Evolutionary conservation across 2,888 invertebrate species (phyloP).

Genomic region (Gisinianus flammeolus): DNA sequence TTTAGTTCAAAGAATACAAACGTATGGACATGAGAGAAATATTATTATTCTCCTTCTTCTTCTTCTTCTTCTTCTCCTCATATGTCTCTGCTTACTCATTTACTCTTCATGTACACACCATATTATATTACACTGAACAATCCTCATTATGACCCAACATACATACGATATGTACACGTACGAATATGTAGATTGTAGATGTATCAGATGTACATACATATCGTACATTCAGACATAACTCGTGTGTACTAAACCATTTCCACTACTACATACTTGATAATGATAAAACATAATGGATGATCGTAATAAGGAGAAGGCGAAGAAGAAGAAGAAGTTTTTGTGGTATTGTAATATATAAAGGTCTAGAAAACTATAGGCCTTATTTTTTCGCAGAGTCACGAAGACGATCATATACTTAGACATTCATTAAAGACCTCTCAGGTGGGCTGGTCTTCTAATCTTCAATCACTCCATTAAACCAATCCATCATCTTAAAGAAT

Average conservation of each 20-base stretch:
- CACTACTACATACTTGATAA: neutral
- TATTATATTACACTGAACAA: neutral
- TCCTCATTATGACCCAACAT: neutral
- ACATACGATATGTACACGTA: too few species aligned
- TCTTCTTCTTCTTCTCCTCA: neutral
- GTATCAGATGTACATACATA: too few species aligned
- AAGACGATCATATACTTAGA: slow-evolving; percentile 37
- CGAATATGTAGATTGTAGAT: too few species aligned
- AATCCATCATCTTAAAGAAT: slow-evolving; percentile 52
- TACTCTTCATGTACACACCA: neutral
- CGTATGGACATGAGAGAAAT: neutral
- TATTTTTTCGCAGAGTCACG: slow-evolving; percentile 50
- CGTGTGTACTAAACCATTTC: too few species aligned
- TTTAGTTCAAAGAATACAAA: slow-evolving; percentile 21
- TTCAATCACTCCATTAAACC: slow-evolving; percentile 56
- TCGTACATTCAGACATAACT: too few species aligned
- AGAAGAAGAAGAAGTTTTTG: too few species aligned
- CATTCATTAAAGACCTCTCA: slow-evolving; percentile 52
- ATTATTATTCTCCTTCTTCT: neutral
- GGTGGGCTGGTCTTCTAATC: slow-evolving; percentile 54
- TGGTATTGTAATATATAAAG: too few species aligned
- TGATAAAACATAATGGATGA: neutral
- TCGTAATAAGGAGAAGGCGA: neutral
- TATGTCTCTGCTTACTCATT: neutral
- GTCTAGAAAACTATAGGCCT: neutral